Evolutionary conservation across 2,113 vertebrate genomes (phyloP), one percentile per base, ranked within the genome.

Genomic region (Herpetotheres cachinnans): DNA sequence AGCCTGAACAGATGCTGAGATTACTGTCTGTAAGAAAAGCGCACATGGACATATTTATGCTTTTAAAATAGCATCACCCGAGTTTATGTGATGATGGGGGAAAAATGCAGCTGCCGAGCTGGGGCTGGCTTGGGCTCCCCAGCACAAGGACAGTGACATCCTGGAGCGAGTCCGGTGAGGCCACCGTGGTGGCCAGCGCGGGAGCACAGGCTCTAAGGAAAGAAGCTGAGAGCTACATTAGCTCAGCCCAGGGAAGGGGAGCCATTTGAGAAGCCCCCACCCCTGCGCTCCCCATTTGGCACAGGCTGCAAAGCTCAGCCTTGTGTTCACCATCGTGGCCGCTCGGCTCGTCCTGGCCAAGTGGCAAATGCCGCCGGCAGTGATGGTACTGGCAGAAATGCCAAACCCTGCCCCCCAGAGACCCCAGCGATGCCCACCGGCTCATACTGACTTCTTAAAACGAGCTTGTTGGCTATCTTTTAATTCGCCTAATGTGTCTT

Each of bases 101-200:
- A 2, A 6, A 34, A 52, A 67, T 8, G 42, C 66, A 82, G 81
- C 55, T 89, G 86, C 50, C 15, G 72, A 49, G 54, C 63, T 66
- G 58, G 36, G 70, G 11, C 30, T 69, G 70, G 12, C 13, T 19
- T 16, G 82, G 59, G 17, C 29, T 66, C 3, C 1, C 73, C 7
- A 1, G 63, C 50, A 84, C 34, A 12, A 50, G 65, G 55, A 62
- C 26, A 9, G 69, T 34, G 24, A 29, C 34, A 27, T 4, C 67
- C 61, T 18, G 62, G 11, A 63, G 49, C 29, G 4, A 19, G 38
- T 8, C 16, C 5, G 2, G 10, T 2, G 22, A 13, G n/a, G 55
- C 69, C 58, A 58, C 40, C 2, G 1, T 0, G 1, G 58, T 7
- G 13, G n/a, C 30, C 8, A 38, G 47, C 12, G 15, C 0, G 1